Conservation (phyloP, 2,113 vertebrate genomes). For the Poeciliopsis retropinna region DNA sequence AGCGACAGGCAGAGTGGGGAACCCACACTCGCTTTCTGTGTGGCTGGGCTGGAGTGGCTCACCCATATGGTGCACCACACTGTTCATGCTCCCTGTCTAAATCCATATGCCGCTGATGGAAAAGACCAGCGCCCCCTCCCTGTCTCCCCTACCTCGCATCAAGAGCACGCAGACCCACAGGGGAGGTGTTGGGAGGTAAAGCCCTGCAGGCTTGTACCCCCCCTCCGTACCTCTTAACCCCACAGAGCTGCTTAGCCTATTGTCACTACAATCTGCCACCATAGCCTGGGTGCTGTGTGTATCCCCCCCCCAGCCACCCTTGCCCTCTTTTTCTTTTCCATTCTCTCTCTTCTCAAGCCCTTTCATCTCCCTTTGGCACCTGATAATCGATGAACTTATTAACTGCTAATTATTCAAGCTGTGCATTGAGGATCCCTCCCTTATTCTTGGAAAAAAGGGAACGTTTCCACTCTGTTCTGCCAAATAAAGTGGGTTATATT, state of each 20-base stretch:
- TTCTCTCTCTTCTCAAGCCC: slow-evolving; percentile 40
- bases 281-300: slow-evolving; percentile 76
- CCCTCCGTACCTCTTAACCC: slow-evolving; percentile 83
- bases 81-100: slow-evolving; percentile 94
- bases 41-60: slow-evolving; percentile 89
- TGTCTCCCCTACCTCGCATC: slow-evolving; percentile 82
- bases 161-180: slow-evolving; percentile 79
- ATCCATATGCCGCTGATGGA: slow-evolving; percentile 96
- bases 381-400: slow-evolving; percentile 87
- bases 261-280: slow-evolving; percentile 96
- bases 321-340: slow-evolving; percentile 19
- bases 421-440: slow-evolving; percentile 70
- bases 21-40: slow-evolving; percentile 65
- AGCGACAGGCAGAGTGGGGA: slow-evolving; percentile 45
- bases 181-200: slow-evolving; percentile 95
- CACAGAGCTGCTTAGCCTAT: slow-evolving; percentile 88
- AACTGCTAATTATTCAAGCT: slow-evolving; percentile 91
- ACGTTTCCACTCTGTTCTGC: slow-evolving; percentile 50
- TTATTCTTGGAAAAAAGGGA: slow-evolving; percentile 28
- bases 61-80: slow-evolving; percentile 92
- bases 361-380: slow-evolving; percentile 81
- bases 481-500: slow-evolving; percentile 65
- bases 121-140: slow-evolving; percentile 85
- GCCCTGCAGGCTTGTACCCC: slow-evolving; percentile 86
- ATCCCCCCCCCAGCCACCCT: slow-evolving; percentile 59